Evolutionary conservation across 2,113 vertebrate species (phyloP).

Genomic region (Indicator indicator): DNA sequence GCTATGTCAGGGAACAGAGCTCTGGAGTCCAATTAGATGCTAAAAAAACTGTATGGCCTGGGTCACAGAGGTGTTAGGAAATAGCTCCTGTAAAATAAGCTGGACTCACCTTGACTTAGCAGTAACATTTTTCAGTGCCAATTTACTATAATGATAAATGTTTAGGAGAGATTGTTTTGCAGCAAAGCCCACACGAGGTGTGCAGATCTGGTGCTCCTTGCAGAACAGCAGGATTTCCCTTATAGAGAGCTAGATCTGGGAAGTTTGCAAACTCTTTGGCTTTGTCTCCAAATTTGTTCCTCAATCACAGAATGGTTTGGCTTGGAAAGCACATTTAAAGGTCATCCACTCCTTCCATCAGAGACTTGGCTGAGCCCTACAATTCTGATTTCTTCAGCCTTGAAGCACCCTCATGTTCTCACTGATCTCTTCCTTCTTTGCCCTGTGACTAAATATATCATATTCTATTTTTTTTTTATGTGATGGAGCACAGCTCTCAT

Average conservation of each 20-base stretch:
- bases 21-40: neutral
- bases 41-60: neutral
- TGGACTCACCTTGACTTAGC: neutral
- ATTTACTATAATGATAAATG: neutral
- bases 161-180: neutral
- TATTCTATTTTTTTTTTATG: neutral
- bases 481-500: neutral
- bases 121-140: neutral
- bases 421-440: neutral
- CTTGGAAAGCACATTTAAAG: no score
- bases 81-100: neutral
- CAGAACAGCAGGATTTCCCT: neutral
- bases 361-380: neutral
- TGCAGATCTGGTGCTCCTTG: neutral
- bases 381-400: neutral
- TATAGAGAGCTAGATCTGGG: neutral
- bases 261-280: neutral
- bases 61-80: neutral
- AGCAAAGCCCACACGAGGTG: neutral
- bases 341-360: neutral
- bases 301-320: neutral
- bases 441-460: neutral
- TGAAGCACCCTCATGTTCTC: neutral
- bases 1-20: neutral
- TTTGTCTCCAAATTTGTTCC: neutral